A percentile compares a stretch with the other conserved stretches of the same genome.
phyloP scores from a whole-genome alignment of 2,113 vertebrate species.

The Podocnemis expansa region DNA sequence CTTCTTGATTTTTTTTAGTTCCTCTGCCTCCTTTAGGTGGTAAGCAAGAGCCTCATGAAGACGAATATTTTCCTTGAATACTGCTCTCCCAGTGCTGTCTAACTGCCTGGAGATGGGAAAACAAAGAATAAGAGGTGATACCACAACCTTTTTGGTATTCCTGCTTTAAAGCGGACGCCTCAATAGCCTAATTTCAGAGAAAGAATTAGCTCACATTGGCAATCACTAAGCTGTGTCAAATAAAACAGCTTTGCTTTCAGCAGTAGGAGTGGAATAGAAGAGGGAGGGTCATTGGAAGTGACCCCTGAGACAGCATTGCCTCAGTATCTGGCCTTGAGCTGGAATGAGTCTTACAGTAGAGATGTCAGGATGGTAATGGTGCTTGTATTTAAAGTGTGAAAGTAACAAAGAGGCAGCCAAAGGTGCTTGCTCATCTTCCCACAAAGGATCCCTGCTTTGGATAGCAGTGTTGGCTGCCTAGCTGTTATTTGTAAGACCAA shows the following conservation, averaged over 20 bases:
- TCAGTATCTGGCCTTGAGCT: background rate
- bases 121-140: background rate
- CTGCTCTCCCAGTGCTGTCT: slow-evolving; percentile 78
- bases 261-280: background rate
- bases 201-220: background rate
- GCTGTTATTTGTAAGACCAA: background rate
- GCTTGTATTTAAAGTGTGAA: background rate
- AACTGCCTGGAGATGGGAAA: slow-evolving; percentile 77
- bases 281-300: background rate
- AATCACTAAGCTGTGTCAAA: background rate
- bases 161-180: background rate
- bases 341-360: background rate
- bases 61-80: slow-evolving; percentile 84
- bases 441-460: background rate
- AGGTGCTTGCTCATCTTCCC: background rate
- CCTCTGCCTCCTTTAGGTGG: slow-evolving; percentile 79
- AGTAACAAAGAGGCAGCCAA: background rate
- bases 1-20: slow-evolving; percentile 72
- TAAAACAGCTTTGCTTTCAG: background rate
- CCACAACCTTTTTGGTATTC: background rate
- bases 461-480: background rate
- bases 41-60: slow-evolving; percentile 80
- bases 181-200: background rate
- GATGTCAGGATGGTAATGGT: background rate
- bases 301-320: background rate